Conservation (phyloP, 2,888 invertebrate genomes). For the Hypomecis atomaria region DNA sequence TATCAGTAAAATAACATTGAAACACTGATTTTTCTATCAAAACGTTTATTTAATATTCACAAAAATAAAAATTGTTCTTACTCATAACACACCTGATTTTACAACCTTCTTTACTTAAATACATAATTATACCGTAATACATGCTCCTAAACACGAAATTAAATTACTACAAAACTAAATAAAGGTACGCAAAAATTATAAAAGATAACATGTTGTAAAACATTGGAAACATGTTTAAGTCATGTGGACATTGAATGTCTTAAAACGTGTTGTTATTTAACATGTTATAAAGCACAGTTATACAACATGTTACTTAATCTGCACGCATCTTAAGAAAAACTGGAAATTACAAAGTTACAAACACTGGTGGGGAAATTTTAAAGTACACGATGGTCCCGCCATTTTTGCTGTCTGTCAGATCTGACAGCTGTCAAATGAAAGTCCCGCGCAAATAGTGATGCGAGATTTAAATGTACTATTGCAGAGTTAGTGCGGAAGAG, state of each 20-base stretch:
- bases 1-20: no score
- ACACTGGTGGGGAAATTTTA: conserved; percentile 22
- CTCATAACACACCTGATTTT: conserved; percentile 22
- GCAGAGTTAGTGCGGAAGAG: no score
- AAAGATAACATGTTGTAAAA: no score
- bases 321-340: neutral
- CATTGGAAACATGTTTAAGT: no score
- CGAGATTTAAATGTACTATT: neutral
- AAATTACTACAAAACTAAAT: conserved; percentile 33
- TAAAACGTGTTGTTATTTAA: no score
- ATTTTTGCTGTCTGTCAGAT: no score
- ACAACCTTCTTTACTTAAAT: conserved; percentile 23
- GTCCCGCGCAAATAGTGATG: conserved; percentile 14
- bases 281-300: no score
- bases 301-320: no score
- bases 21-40: conserved; percentile 27
- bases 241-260: no score
- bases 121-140: conserved; percentile 22
- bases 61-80: conserved; percentile 44
- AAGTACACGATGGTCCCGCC: neutral
- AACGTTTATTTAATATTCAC: conserved; percentile 42
- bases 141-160: conserved; percentile 28
- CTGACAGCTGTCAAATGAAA: conserved; percentile 8
- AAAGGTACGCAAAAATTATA: no score
- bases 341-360: conserved; percentile 13